phyloP scores from a whole-genome alignment of 2,113 vertebrate species.

The Sigmodon hispidus region DNA sequence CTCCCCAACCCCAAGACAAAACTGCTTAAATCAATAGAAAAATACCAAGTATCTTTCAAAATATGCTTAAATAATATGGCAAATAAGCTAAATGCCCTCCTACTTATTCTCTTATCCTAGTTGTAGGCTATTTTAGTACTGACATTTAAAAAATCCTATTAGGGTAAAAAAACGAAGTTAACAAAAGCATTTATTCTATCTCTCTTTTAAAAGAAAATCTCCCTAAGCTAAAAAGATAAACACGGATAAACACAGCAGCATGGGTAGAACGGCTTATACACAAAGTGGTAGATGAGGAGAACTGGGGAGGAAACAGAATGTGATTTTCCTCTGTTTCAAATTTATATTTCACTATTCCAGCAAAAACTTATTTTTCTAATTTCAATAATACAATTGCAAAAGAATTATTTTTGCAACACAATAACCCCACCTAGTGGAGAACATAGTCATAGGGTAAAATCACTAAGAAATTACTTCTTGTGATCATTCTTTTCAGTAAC shows the following conservation, averaged over 20 bases:
- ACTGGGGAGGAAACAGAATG: neutral
- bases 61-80: slow-evolving; percentile 28
- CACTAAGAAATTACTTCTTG: slow-evolving; percentile 6
- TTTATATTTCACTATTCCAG: slow-evolving; percentile 19
- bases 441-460: slow-evolving; percentile 28
- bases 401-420: slow-evolving; percentile 4
- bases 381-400: neutral
- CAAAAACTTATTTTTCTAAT: slow-evolving; percentile 14
- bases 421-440: slow-evolving; percentile 76
- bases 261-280: neutral
- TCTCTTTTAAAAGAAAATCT: neutral
- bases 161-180: slow-evolving; percentile 11
- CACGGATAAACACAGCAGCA: neutral
- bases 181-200: slow-evolving; percentile 2
- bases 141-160: slow-evolving; percentile 4
- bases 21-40: slow-evolving; percentile 56
- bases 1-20: neutral
- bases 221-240: slow-evolving; percentile 16
- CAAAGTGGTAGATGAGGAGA: neutral
- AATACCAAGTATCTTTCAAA: slow-evolving; percentile 60
- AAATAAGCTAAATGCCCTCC: slow-evolving; percentile 8
- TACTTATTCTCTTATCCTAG: slow-evolving; percentile 35
- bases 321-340: slow-evolving; percentile 36
- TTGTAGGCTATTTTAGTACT: slow-evolving; percentile 50
- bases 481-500: slow-evolving; percentile 29